A percentile compares a stretch with the other conserved stretches of the same genome.
These are phyloP conservation scores for Anableps anableps DNA, from an alignment of 2,797 vertebrate species.

Conservation along the genomic window DNA sequence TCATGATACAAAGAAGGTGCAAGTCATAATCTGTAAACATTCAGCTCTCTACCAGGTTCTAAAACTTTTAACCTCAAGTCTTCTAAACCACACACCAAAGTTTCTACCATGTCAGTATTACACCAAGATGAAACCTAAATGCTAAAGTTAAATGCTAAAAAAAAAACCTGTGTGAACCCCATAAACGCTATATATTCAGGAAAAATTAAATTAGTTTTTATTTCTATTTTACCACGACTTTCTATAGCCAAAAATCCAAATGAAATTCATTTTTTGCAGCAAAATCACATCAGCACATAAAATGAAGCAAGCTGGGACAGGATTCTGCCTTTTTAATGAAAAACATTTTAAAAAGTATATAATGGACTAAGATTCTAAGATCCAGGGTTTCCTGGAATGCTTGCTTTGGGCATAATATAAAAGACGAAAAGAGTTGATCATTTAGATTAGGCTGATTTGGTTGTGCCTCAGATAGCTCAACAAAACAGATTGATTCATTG, in stretches of 20 bases:
- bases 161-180: too few species aligned
- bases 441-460: background rate
- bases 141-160: background rate
- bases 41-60: background rate
- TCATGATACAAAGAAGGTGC: background rate
- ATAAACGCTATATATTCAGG: too few species aligned
- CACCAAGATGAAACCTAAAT: background rate
- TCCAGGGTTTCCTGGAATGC: background rate
- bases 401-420: background rate
- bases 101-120: background rate
- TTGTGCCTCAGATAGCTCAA: background rate
- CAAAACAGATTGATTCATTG: background rate
- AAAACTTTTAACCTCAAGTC: background rate
- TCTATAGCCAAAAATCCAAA: too few species aligned
- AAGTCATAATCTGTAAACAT: background rate
- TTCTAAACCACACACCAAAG: background rate
- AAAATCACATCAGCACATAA: background rate
- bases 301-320: background rate
- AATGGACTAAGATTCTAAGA: background rate
- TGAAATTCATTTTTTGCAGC: too few species aligned
- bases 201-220: too few species aligned
- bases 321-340: background rate
- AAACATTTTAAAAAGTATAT: background rate
- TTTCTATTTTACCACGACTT: too few species aligned
- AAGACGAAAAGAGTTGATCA: background rate